Evolutionary conservation across 2,888 invertebrate genomes (phyloP), one percentile per base, ranked within the genome.

Genomic region (Octonoba sinensis): DNA sequence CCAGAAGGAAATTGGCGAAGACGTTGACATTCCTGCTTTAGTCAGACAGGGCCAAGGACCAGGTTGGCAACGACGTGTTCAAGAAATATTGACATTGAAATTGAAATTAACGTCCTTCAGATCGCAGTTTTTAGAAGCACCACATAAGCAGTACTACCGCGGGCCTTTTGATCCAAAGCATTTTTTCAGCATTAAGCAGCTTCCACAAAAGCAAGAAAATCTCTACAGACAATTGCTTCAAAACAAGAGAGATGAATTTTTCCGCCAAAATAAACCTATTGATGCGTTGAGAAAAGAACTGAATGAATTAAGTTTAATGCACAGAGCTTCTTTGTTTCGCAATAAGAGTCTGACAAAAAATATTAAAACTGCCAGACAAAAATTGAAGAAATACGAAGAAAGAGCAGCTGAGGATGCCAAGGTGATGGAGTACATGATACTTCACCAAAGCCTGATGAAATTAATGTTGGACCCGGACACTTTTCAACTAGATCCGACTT

Each of bases 111-210:
- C 56, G 0, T 64, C 70, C 18, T 24, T 77, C 16, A 59, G 67
- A 67, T 77, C 70, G 0, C 62, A 77, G 36, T 77, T 77, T n/a
- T 46, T 70, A 44, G 70, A 77, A 6, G 70, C 77, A 12, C 54
- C 56, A 4, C 64, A 70, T 24, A 77, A 77, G 20, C 15, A 56
- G 3, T 77, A 64, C 24, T 77, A 77, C 18, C 64, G 56, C 2
- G 70, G 77, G 8, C 77, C 77, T 47, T 70, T 77, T 22, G 64
- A 77, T 18, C 70, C 77, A 0, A 20, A 47, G 12, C 64, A 71
- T 22, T 59, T 57, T 22, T 77, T 77, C 27, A 64, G 64, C 24
- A 18, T 77, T 18, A 77, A 64, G 20, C 3, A 57, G 20, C 24
- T 77, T 13, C 77, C 77, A 6, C 46, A 77, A 47, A 77, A 77